Base-by-base conservation (phyloP, 2,888 invertebrate species). In the Caenorhabditis japonica region DNA sequence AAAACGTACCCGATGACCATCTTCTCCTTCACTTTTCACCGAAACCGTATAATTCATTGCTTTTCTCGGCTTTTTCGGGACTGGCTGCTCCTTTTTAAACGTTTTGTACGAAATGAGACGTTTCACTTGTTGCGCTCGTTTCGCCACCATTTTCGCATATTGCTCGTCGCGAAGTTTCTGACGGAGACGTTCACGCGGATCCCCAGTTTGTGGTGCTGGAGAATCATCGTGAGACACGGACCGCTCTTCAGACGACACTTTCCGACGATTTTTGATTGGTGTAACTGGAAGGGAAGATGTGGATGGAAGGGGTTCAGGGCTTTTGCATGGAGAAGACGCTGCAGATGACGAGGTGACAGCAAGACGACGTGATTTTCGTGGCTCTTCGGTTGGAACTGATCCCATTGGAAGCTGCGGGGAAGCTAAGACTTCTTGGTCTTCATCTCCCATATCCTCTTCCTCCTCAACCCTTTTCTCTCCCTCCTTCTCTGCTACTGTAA, bases 71-170 rank as follows among this genome's bases (percentile, higher is more conserved):
- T 72, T 72, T 17, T 51, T 51, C 27, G 62, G 34, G 4, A 41
- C 15, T 10, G 7, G 7, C n/a, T 27, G 36, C 15, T 17, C 10
- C 17, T 51, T 43, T n/a, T 56, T 49, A 8, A 46, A 25, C 49
- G 38, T 19, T 34, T 72, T 72, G 15, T 61, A 61, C 12, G 51
- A 51, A 3, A 72, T 64, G 25, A 72, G 27, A n/a, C 59, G 21
- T 19, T 58, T 44, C 30, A 52, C 58, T 8, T 51, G 52, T 25
- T 53, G 59, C 15, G 62, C 23, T 25, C 71, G 13, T 15, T 72
- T 72, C 53, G 44, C 46, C 17, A 72, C 41, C 71, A 72, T 72
- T 38, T 47, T 27, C 8, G 62, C 59, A 36, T 59, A 72, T 19
- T 36, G 46, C 19, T 51, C 59, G 12, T 72, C 64, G 19, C 52